Percentiles rank a stretch among this genome's conserved stretches.
These are phyloP conservation scores for Bradypodion ventrale DNA, from an alignment of 2,797 vertebrate genomes.

Conservation along the genomic window DNA sequence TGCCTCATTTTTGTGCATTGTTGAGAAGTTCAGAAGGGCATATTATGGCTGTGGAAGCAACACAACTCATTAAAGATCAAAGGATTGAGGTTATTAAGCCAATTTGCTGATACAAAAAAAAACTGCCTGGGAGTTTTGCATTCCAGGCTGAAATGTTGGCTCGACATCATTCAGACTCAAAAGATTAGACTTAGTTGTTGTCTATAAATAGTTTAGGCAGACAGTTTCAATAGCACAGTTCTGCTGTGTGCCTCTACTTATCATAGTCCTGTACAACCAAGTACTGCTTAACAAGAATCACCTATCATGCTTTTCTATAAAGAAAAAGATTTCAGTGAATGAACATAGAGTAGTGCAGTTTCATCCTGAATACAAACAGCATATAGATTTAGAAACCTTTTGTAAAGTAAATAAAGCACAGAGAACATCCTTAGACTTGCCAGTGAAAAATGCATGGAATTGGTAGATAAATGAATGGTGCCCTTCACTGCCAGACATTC, in stretches of 20 bases:
- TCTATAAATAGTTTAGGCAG: background rate
- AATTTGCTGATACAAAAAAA: conserved; percentile 42
- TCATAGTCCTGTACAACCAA: background rate
- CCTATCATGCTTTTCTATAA: too few species aligned
- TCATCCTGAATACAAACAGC: conserved; percentile 32
- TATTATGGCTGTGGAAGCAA: conserved; percentile 52
- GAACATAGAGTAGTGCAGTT: background rate
- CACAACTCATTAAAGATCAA: conserved; percentile 63
- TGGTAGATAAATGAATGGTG: conserved; percentile 48
- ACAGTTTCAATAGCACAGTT: background rate
- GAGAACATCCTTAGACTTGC: conserved; percentile 56
- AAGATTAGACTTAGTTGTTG: background rate
- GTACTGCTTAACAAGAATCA: conserved; percentile 5
- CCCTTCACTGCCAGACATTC: conserved; percentile 42
- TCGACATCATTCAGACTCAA: conserved; percentile 5
- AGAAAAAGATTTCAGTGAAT: background rate
- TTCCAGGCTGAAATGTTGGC: conserved; percentile 32
- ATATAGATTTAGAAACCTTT: conserved; percentile 46
- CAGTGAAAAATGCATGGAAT: conserved; percentile 62
- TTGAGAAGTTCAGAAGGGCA: conserved; percentile 40
- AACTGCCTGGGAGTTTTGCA: conserved; percentile 20
- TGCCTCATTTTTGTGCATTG: conserved; percentile 53
- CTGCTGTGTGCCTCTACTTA: background rate
- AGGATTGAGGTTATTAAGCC: conserved; percentile 44
- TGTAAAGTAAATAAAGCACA: conserved; percentile 41